These are phyloP conservation scores for Glandiceps talaboti DNA, from an alignment of 53 echinoderm and acorn worm species.

Conservation along the genomic window DNA sequence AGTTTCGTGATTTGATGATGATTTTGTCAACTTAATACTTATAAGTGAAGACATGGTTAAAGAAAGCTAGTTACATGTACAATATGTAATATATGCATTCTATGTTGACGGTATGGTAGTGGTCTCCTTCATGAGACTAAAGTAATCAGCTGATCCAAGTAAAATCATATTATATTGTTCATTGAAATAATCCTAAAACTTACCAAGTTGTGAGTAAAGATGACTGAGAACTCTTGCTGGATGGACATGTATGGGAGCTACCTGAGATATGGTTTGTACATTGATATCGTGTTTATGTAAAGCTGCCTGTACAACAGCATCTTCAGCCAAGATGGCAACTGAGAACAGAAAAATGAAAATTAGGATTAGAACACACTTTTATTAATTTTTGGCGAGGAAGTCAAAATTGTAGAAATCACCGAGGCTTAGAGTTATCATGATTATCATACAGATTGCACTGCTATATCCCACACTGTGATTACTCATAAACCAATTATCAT, in stretches of 20 bases:
- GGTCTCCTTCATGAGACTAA: background rate
- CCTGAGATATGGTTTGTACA: slow-evolving; percentile 63
- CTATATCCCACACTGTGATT: no score
- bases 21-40: no score
- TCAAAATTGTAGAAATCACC: no score
- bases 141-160: background rate
- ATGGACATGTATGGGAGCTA: slow-evolving; percentile 57
- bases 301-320: slow-evolving; percentile 39
- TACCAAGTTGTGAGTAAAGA: slow-evolving; percentile 64
- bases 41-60: no score
- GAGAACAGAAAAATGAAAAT: background rate
- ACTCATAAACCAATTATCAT: no score
- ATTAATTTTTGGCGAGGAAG: no score
- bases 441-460: no score
- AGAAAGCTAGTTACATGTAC: no score
- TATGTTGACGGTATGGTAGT: background rate
- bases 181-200: background rate
- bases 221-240: slow-evolving; percentile 66
- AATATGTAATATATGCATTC: background rate
- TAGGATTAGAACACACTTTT: no score
- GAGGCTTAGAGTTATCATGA: no score
- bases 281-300: slow-evolving; percentile 45
- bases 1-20: no score
- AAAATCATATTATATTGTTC: no score
- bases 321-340: slow-evolving; percentile 72